Conservation (phyloP, 2,113 vertebrate genomes). For the Oncorhynchus kisutch region DNA sequence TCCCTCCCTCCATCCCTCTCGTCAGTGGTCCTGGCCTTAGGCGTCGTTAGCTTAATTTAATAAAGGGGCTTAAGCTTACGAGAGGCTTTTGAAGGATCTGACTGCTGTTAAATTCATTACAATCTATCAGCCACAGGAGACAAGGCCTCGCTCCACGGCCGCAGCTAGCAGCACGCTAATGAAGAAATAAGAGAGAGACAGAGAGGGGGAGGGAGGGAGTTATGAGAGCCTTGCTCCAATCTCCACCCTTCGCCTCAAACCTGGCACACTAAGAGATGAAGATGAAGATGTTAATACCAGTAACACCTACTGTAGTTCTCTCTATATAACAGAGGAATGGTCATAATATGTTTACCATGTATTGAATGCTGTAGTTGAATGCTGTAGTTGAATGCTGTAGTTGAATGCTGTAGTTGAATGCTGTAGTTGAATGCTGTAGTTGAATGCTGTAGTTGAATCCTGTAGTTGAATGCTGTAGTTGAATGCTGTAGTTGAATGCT, state of each 20-base stretch:
- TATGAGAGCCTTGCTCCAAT: not conserved
- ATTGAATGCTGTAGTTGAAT: no score
- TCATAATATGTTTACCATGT: no score
- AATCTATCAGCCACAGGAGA: conserved; percentile 79
- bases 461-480: no score
- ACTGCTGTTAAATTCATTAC: conserved; percentile 80
- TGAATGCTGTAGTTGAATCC: no score
- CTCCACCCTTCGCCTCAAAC: not conserved
- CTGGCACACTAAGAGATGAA: not conserved
- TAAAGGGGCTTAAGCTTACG: conserved; percentile 78
- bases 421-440: no score
- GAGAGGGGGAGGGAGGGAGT: conserved; percentile 7
- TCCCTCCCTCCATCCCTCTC: conserved; percentile 31
- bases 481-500: no score
- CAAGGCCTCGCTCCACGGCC: conserved; percentile 57
- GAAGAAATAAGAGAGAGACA: conserved; percentile 37
- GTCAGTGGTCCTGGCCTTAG: conserved; percentile 70
- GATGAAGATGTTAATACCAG: no score
- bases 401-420: no score
- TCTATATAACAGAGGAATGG: no score
- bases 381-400: no score
- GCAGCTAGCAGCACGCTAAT: conserved; percentile 44
- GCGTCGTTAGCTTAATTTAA: conserved; percentile 79
- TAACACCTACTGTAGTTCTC: no score
- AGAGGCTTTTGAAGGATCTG: conserved; percentile 78